Conservation (phyloP, 2,888 invertebrate species). For the Dioctria rufipes region DNA sequence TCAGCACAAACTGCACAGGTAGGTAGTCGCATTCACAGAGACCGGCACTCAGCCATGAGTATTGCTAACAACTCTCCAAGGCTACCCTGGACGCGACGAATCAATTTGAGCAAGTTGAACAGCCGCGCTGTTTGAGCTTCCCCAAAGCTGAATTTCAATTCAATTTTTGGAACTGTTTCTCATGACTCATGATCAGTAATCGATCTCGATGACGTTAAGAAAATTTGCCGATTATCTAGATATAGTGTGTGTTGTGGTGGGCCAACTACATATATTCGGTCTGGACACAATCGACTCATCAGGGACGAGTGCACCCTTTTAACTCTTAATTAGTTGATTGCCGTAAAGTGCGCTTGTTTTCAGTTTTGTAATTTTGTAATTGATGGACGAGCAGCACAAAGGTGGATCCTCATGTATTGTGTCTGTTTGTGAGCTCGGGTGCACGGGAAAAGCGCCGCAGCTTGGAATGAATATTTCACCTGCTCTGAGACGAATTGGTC, state of each 20-base stretch:
- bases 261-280: neutral
- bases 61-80: slow-evolving; percentile 15
- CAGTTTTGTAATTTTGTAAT: slow-evolving; percentile 33
- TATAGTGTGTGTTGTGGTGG: neutral
- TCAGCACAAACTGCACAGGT: slow-evolving; percentile 10
- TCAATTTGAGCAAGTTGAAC: slow-evolving; percentile 40
- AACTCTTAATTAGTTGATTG: slow-evolving; percentile 46
- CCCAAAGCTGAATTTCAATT: slow-evolving; percentile 17
- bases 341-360: slow-evolving; percentile 47
- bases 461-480: slow-evolving; percentile 41
- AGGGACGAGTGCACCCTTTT: slow-evolving; percentile 38
- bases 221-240: slow-evolving; percentile 25
- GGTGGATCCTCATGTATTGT: slow-evolving; percentile 14
- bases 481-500: slow-evolving; percentile 36
- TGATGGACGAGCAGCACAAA: slow-evolving; percentile 29
- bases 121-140: neutral
- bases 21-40: slow-evolving; percentile 1
- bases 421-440: slow-evolving; percentile 21
- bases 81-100: slow-evolving; percentile 23
- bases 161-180: slow-evolving; percentile 12
- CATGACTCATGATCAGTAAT: slow-evolving; percentile 47
- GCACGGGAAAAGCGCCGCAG: slow-evolving; percentile 4
- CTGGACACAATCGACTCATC: neutral
- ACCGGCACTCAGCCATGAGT: slow-evolving; percentile 13
- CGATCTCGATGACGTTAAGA: slow-evolving; percentile 36